Conservation (phyloP, 2,797 vertebrate species). For the Pagetopsis macropterus region DNA sequence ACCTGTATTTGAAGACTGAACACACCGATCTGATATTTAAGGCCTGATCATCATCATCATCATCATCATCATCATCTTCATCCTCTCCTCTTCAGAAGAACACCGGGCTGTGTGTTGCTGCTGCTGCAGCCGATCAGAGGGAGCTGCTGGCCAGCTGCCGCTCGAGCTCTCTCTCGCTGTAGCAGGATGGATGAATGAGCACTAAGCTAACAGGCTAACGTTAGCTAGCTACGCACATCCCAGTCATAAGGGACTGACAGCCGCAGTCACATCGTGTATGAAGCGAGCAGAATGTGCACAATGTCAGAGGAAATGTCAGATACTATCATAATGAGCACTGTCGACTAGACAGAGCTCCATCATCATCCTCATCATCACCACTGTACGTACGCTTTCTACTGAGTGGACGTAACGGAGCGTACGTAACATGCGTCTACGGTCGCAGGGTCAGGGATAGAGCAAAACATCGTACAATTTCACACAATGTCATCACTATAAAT, state of each 20-base stretch:
- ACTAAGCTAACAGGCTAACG: conserved; percentile 53
- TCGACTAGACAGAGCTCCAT: conserved; percentile 45
- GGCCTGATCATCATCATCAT: conserved; percentile 72
- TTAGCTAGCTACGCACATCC: conserved; percentile 25
- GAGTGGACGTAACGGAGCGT: conserved; percentile 11
- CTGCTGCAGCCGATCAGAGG: conserved; percentile 61
- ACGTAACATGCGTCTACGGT: conserved; percentile 35
- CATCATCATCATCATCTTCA: too few species aligned
- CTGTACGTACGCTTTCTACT: conserved; percentile 42
- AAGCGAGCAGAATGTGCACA: background rate
- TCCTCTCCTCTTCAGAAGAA: conserved; percentile 26
- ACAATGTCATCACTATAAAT: too few species aligned
- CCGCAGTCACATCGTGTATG: conserved; percentile 45
- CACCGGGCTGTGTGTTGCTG: conserved; percentile 40
- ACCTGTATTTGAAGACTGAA: conserved; percentile 63
- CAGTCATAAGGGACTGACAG: conserved; percentile 38
- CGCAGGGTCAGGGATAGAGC: background rate
- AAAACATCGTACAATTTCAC: too few species aligned
- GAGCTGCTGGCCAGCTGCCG: conserved; percentile 39
- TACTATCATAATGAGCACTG: background rate
- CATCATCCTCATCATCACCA: conserved; percentile 19
- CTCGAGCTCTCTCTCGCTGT: conserved; percentile 14
- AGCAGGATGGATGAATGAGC: conserved; percentile 15
- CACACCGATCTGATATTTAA: conserved; percentile 41
- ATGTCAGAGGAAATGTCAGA: conserved; percentile 20